Evolutionary conservation across 2,797 vertebrate genomes (phyloP).

Genomic region (Halcyon leucocephala): DNA sequence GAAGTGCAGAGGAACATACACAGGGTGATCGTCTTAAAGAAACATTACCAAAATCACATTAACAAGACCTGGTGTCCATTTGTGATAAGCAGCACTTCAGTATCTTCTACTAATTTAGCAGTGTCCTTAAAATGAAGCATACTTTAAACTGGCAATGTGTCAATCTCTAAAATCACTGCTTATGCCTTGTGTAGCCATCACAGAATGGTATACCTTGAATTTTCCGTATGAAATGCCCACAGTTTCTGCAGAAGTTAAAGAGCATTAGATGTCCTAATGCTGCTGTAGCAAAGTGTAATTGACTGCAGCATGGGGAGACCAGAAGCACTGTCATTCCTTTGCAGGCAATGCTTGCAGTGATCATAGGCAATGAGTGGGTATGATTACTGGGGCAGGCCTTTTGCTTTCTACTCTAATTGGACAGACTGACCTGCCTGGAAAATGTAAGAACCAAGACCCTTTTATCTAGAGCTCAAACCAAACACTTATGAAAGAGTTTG

Average conservation of each 20-base stretch:
- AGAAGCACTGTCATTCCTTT: neutral
- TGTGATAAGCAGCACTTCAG: neutral
- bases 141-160: neutral
- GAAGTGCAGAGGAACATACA: neutral
- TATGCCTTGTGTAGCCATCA: neutral
- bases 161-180: neutral
- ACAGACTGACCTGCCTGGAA: neutral
- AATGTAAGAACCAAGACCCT: neutral
- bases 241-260: neutral
- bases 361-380: neutral
- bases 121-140: neutral
- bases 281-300: neutral
- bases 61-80: neutral
- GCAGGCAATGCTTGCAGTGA: neutral
- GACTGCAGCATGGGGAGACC: neutral
- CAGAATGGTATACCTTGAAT: neutral
- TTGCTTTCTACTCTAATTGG: neutral
- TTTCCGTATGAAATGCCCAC: neutral
- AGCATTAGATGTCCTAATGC: neutral
- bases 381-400: neutral
- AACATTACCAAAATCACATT: neutral
- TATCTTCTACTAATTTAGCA: neutral
- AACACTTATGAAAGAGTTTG: neutral
- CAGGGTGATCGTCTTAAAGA: neutral
- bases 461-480: neutral